A percentile compares a stretch with the other conserved stretches of the same genome.
Conservation (phyloP, 2,113 vertebrate genomes). For the Chloroceryle aenea region DNA sequence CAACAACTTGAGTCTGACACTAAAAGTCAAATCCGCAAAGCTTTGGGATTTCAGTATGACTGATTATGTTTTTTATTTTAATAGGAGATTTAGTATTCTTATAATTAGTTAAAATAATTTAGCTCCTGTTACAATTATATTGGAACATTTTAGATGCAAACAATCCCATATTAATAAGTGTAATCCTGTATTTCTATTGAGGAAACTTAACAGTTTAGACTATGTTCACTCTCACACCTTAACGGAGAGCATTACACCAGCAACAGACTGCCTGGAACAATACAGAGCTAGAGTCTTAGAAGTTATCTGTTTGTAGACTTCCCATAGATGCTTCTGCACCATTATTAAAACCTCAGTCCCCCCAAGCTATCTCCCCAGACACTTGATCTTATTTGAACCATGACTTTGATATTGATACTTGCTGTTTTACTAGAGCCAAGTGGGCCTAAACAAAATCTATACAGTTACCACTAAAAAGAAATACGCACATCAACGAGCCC, state of each 20-base stretch:
- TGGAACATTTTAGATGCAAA: neutral
- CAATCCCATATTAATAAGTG: neutral
- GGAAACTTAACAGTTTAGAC: neutral
- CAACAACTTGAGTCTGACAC: neutral
- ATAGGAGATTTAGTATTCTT: neutral
- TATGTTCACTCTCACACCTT: neutral
- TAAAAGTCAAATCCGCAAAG: neutral
- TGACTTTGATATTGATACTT: conserved; percentile 39
- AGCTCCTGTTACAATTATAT: neutral
- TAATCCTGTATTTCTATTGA: neutral
- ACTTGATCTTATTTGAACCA: conserved; percentile 55
- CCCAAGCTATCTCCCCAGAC: conserved; percentile 5
- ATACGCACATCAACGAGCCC: conserved; percentile 32
- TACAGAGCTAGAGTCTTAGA: neutral
- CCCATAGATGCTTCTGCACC: neutral
- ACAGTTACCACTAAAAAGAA: conserved; percentile 68
- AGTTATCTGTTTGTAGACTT: conserved; percentile 10
- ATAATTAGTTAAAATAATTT: neutral
- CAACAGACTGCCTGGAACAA: neutral
- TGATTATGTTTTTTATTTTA: neutral
- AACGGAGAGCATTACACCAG: neutral
- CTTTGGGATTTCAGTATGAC: neutral
- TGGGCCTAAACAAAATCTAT: conserved; percentile 48
- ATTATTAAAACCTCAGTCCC: too few species aligned
- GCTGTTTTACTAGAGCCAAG: conserved; percentile 58